phyloP scores from a whole-genome alignment of 2,888 invertebrate genomes.

The Galerucella calmariensis region DNA sequence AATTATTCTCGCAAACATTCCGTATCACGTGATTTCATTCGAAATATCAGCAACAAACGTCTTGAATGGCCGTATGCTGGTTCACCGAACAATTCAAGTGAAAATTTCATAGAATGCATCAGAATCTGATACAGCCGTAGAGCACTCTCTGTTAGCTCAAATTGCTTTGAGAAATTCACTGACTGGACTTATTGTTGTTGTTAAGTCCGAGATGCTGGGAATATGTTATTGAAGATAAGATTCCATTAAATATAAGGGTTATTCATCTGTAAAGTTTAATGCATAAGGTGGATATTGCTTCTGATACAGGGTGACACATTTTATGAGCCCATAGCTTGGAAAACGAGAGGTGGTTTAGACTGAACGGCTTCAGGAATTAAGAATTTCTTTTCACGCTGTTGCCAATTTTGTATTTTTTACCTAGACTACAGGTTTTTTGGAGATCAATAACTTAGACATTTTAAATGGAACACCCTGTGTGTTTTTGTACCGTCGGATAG shows the following conservation, averaged over 20 bases:
- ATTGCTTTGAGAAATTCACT: neutral
- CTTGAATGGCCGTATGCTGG: conserved; percentile 40
- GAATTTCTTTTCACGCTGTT: too few relatives aligned
- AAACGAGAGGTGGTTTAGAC: too few relatives aligned
- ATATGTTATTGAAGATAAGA: neutral
- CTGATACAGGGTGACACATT: too few relatives aligned
- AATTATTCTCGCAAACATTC: conserved; percentile 56
- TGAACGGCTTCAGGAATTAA: too few relatives aligned
- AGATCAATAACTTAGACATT: too few relatives aligned
- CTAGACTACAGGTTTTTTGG: too few relatives aligned
- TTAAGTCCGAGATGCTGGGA: conserved; percentile 11
- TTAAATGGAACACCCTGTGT: too few relatives aligned
- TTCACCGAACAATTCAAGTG: conserved; percentile 31
- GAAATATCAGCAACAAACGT: conserved; percentile 34
- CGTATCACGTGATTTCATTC: conserved; percentile 43
- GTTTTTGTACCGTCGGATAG: too few relatives aligned
- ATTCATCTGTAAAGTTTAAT: neutral
- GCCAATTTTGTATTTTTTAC: too few relatives aligned
- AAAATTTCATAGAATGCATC: conserved; percentile 33
- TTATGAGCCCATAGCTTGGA: too few relatives aligned
- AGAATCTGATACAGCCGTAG: conserved; percentile 27
- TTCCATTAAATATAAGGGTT: neutral
- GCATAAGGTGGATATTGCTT: neutral
- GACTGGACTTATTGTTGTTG: conserved; percentile 8
- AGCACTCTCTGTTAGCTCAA: conserved; percentile 32